Evolutionary conservation across 2,113 vertebrate species (phyloP).

Genomic region (Triplophysa siluroides): DNA sequence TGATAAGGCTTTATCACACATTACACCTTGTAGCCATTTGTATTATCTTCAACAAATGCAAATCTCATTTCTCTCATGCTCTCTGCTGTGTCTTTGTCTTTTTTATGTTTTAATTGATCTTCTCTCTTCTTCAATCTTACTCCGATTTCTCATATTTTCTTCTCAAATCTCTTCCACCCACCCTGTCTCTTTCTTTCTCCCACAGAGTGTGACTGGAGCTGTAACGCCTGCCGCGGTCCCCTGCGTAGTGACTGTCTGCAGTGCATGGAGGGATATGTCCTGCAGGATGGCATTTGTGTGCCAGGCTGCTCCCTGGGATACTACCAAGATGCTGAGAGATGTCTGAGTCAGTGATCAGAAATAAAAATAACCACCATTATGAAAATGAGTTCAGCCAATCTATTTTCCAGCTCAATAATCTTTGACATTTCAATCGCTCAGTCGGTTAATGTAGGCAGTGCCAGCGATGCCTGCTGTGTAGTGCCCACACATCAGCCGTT

Average conservation of each 20-base stretch:
- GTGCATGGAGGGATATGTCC: conserved; percentile 87
- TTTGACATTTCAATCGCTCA: conserved; percentile 28
- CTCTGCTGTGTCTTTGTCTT: background rate
- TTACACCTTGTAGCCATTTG: background rate
- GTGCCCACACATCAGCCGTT: background rate
- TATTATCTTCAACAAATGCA: background rate
- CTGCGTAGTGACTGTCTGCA: conserved; percentile 86
- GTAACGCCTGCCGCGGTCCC: conserved; percentile 85
- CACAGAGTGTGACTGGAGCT: conserved; percentile 96
- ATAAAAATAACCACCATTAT: conserved; percentile 2
- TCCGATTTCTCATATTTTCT: background rate
- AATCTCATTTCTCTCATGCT: conserved; percentile 36
- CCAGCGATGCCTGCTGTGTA: conserved; percentile 4
- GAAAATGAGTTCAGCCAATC: conserved; percentile 25
- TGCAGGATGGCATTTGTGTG: conserved; percentile 82
- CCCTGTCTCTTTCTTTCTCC: conserved; percentile 24
- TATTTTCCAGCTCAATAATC: conserved; percentile 29
- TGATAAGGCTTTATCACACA: background rate
- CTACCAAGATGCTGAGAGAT: conserved; percentile 77
- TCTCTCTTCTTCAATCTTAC: background rate
- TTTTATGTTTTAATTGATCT: background rate
- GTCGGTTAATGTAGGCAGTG: conserved; percentile 8
- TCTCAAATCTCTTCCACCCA: background rate
- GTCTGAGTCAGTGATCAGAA: conserved; percentile 81
- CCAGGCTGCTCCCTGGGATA: conserved; percentile 76